phyloP scores from a whole-genome alignment of 2,797 vertebrate species.

The Chelon labrosus region DNA sequence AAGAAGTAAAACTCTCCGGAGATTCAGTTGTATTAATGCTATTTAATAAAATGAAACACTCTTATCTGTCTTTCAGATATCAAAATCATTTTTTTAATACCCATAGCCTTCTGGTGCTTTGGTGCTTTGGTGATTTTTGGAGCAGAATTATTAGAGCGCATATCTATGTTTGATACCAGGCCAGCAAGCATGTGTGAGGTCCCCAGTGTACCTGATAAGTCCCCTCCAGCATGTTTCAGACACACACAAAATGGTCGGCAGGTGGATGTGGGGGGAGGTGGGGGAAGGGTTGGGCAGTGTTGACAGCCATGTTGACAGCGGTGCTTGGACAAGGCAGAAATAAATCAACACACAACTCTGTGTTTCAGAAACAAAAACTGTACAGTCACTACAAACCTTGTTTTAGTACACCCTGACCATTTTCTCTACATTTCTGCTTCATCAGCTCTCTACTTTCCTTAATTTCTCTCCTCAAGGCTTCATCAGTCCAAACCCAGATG shows the following conservation, averaged over 20 bases:
- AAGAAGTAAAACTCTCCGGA: too few species aligned
- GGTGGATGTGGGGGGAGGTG: conserved; percentile 23
- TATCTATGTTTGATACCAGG: conserved; percentile 28
- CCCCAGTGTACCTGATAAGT: conserved; percentile 23
- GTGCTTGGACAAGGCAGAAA: conserved; percentile 8
- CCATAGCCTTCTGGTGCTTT: background rate
- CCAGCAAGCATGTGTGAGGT: conserved; percentile 18
- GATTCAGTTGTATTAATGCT: too few species aligned
- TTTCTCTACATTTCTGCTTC: background rate
- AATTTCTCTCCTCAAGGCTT: conserved; percentile 1
- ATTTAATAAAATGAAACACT: too few species aligned
- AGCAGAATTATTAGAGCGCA: background rate
- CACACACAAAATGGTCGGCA: conserved; percentile 22
- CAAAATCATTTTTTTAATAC: too few species aligned
- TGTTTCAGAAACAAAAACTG: conserved; percentile 22
- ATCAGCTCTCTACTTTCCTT: background rate
- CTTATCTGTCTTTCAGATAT: too few species aligned
- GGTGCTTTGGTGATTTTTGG: background rate
- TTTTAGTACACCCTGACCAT: conserved; percentile 1
- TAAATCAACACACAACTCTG: conserved; percentile 27
- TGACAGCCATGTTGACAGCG: conserved; percentile 26
- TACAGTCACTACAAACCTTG: conserved; percentile 8
- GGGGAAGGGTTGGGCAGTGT: background rate
- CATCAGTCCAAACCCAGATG: background rate
- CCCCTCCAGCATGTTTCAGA: conserved; percentile 44